Percentiles rank a stretch among this genome's conserved stretches.
These are phyloP conservation scores for Tetranychus urticae DNA, from an alignment of 1,140 invertebrate genomes.

Conservation along the genomic window DNA sequence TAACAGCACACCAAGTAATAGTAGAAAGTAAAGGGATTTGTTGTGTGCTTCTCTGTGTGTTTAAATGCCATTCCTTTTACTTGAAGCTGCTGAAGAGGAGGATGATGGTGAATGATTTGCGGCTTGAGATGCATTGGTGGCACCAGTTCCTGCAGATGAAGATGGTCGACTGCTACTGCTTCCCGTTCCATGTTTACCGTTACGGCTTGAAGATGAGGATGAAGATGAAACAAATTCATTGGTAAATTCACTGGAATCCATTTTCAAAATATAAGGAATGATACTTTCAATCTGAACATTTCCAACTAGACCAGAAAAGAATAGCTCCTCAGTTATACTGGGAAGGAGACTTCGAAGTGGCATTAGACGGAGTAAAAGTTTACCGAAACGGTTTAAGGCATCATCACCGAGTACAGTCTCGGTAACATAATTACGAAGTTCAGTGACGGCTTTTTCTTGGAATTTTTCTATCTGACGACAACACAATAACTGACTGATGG, in stretches of 20 bases:
- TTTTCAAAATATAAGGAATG: slow-evolving; percentile 68
- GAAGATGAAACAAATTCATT: slow-evolving; percentile 4
- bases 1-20: background rate
- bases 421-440: slow-evolving; percentile 33
- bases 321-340: slow-evolving; percentile 62
- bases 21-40: background rate
- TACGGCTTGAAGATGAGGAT: background rate
- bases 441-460: slow-evolving; percentile 45
- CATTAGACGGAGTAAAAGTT: slow-evolving; percentile 44
- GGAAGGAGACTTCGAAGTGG: slow-evolving; percentile 49
- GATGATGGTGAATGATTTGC: slow-evolving; percentile 2
- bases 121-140: background rate
- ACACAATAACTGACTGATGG: background rate
- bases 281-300: slow-evolving; percentile 73
- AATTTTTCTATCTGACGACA: slow-evolving; percentile 32
- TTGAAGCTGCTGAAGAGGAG: background rate
- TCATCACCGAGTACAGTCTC: slow-evolving; percentile 18
- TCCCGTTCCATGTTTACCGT: background rate
- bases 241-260: slow-evolving; percentile 30
- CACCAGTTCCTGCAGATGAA: background rate
- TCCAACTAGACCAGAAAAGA: slow-evolving; percentile 74
- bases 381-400: slow-evolving; percentile 32
- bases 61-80: background rate
- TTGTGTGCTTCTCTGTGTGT: too few species aligned
- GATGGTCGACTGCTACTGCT: background rate